Evolutionary conservation across 2,888 invertebrate species (phyloP), one percentile per base, ranked within the genome.

Genomic region (Orthosia incerta): DNA sequence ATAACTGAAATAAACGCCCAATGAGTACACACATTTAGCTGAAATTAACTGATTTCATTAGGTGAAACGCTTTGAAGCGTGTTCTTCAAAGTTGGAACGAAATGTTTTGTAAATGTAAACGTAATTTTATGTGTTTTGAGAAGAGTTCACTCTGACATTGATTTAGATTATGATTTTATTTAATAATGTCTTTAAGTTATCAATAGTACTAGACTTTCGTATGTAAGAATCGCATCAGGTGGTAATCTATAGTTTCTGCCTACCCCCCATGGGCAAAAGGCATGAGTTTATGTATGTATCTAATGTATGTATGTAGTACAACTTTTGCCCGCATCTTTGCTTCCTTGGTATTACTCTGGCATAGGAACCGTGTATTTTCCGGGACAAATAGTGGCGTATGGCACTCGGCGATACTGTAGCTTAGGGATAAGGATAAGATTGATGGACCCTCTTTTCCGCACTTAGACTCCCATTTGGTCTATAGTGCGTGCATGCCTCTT

Each of bases 31-130:
- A 73, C 31, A 70, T 72, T 84, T 48, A 60, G 48, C 55, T 82
- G 70, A 76, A 79, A 73, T 73, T 72, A 73, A 76, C 62, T 46
- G 68, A 70, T 66, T 71, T 73, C 26, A 81, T 76, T 73, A 68
- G 20, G 31, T 59, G 46, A 46, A 68, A 71, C 56, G 66, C 64
- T 75, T 71, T 56, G 20, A 73, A 71, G 51, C 62, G 62, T 45
- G 50, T 23, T 66, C 67, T 56, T 53, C 18, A 56, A 48, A 45
- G 23, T 65, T 68, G n/a, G 7, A 68, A 62, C 60, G 57, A 59
- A 63, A 13, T n/a, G 62, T 74, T 68, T 71, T 64, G 51, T 66
- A 66, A 63, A 82, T 62, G 51, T 57, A 23, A 60, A 78, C 46
- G 53, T 26, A 51, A 48, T 66, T 48, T 56, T 53, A 63, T 26